Percentiles rank a stretch among this genome's conserved stretches.
Conservation (phyloP, 2,797 vertebrate species). For the Tympanoctomys barrerae region DNA sequence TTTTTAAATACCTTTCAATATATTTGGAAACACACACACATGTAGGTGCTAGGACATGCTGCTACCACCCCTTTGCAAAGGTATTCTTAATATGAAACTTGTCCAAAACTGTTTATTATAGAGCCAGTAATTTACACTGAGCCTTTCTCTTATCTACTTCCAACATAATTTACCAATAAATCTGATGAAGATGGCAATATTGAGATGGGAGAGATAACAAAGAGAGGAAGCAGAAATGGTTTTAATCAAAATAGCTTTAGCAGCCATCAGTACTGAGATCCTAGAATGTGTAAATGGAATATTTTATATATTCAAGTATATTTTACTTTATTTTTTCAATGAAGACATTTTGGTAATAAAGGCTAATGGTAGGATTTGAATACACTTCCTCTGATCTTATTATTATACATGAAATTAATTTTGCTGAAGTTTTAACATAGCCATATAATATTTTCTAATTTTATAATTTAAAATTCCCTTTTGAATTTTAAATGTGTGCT, state of each 20-base stretch:
- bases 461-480: constrained; percentile 24
- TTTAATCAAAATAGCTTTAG: neutral
- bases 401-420: constrained; percentile 1
- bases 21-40: neutral
- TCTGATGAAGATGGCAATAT: neutral
- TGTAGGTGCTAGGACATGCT: neutral
- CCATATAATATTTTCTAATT: neutral
- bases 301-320: neutral
- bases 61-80: neutral
- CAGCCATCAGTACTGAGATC: neutral
- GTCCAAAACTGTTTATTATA: neutral
- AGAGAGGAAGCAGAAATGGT: neutral
- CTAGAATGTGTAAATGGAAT: neutral
- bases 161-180: constrained; percentile 2
- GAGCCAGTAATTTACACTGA: neutral
- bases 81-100: neutral
- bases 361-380: constrained; percentile 2
- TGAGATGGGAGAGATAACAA: neutral
- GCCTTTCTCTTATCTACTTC: neutral
- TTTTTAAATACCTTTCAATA: neutral
- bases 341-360: neutral
- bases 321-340: neutral
- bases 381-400: neutral
- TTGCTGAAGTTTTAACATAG: neutral
- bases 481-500: too few relatives aligned